Base-by-base conservation (phyloP, 2,888 invertebrate species). In the Lymantria monacha region DNA sequence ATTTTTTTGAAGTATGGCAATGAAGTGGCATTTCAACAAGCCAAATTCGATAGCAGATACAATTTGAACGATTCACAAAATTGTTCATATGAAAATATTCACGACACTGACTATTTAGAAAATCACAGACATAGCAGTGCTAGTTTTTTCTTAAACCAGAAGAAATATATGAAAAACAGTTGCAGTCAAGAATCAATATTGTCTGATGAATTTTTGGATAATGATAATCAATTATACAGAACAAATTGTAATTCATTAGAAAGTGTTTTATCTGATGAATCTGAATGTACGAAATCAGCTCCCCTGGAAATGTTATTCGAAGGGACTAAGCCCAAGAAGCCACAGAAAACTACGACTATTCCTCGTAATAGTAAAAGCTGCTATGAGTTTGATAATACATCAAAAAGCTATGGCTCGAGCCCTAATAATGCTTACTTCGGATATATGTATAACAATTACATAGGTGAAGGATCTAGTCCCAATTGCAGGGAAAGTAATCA, bases 191-290 rank as follows among this genome's bases (percentile, higher is more conserved):
- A 96, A 66, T 96, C 96, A 15, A 92, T 96, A 36, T 73, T 96
- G 7, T 96, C 96, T 0, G 95, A 95, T 59, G 95, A 95, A 62
- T 88, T 77, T 52, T 68, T 93, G 45, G 89, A 89, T 13, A 85
- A 87, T 33, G 93, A 93, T 48, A 93, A 93, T 63, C 94, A 93
- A 40, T 88, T 93, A 54, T 92, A 91, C 1, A 92, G 93, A 70
- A 93, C 93, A 5, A 95, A 95, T 70, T 95, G 95, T 70, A 95
- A 95, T 69, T 96, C 96, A 51, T 92, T 96, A 69, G 96, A 96
- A 74, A 96, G 96, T 69, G 94, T 97, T 7, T 77, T 96, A 0
- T 96, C 96, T 0, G 96, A 96, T 76, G 96, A 96, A 59, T 95
- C 95, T 0, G 95, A 95, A 65, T 93, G 93, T 62, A 96, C 95